Evolutionary conservation across 2,888 invertebrate species (phyloP).

Genomic region (Rotaria socialis): DNA sequence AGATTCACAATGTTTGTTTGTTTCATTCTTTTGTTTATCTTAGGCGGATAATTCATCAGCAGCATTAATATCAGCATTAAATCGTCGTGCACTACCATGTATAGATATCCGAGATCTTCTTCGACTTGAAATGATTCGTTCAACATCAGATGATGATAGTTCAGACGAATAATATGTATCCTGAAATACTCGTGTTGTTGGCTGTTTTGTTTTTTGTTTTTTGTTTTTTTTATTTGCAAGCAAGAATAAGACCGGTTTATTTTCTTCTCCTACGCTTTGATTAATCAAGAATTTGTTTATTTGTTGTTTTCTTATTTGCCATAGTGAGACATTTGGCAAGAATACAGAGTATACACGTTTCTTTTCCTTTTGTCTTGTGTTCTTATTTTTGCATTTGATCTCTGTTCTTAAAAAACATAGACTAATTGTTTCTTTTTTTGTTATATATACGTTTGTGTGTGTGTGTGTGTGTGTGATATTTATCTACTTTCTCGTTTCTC

Average conservation of each 20-base stretch:
- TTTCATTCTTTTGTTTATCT: not conserved
- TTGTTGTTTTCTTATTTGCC: conserved; percentile 10
- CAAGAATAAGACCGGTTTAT: conserved; percentile 17
- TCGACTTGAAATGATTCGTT: not conserved
- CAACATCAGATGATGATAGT: not conserved
- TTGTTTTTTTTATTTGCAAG: too few species aligned
- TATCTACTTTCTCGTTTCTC: conserved; percentile 26
- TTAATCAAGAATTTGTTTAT: conserved; percentile 14
- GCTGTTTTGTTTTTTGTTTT: too few species aligned
- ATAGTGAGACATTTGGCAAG: conserved; percentile 22
- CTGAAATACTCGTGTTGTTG: too few species aligned
- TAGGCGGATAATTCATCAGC: not conserved
- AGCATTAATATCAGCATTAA: conserved; percentile 20
- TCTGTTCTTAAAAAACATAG: conserved; percentile 23
- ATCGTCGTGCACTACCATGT: not conserved
- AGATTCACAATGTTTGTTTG: not conserved
- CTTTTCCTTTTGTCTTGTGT: not conserved
- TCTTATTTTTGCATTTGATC: conserved; percentile 28
- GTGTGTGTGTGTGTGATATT: conserved; percentile 12
- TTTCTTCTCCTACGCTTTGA: conserved; percentile 19
- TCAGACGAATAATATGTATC: not conserved
- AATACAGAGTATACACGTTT: not conserved
- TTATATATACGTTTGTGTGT: too few species aligned
- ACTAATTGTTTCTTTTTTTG: conserved; percentile 20
- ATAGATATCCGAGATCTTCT: not conserved